Evolutionary conservation across 2,797 vertebrate genomes (phyloP), one percentile per base, ranked within the genome.

Genomic region (Gadopsis bispinosus): DNA sequence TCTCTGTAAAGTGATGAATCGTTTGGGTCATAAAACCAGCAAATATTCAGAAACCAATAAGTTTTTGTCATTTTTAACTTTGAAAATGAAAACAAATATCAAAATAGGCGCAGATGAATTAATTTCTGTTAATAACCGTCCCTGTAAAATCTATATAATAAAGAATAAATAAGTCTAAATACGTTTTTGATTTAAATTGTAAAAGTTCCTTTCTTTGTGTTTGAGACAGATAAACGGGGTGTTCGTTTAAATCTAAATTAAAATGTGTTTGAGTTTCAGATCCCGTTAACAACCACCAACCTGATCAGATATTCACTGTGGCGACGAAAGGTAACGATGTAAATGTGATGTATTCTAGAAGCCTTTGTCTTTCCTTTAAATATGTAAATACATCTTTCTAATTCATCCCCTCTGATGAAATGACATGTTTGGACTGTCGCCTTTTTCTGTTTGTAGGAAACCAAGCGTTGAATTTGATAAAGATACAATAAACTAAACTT

Each of bases 391-490:
- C 10, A 22, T 75, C 60, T 74, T 81, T 75, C 16, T 73, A 66
- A 59, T 50, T 68, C 65, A 26, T 45, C 56, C 60, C 45, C 13
- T 47, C 58, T 58, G 39, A 63, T 66, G 73, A 83, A 71, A 59
- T 31, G 63, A 83, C 35, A 59, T 39, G 43, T 84, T 69, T 81
- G 58, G 87, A 78, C 70, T 77, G 79, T 50, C 86, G 84, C 68
- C 61, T 85, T 77, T 77, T 51, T 53, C 9, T 83, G 79, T 86
- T 83, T 88, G 79, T 88, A 87, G 72, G 63, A 53, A 81, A 43
- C 5, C 3, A 77, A 64, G 66, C 7, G 0, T 41, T 78, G 77
- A 78, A 53, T 80, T 87, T 92, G 48, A 76, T 89, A 86, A 91
- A 77, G 60, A 65, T 4, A 9, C 3, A 79, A 54, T 79, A 65